phyloP scores from a whole-genome alignment of 2,797 vertebrate genomes.

The Artibeus jamaicensis region DNA sequence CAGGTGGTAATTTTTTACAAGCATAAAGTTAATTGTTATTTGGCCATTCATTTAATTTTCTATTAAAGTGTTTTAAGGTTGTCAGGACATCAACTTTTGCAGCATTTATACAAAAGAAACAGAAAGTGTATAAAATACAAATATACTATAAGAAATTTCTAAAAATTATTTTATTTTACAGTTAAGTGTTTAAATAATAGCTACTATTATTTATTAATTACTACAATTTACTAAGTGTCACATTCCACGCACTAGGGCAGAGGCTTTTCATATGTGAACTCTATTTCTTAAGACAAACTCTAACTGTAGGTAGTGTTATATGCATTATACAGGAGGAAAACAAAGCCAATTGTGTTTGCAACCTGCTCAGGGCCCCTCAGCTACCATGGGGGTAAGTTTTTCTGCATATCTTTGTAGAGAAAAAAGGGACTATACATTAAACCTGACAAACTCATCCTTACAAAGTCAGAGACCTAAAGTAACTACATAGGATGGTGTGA shows the following conservation, averaged over 20 bases:
- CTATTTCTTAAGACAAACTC: not conserved
- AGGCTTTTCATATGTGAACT: not conserved
- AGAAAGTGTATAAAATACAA: not conserved
- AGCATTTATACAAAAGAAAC: not conserved
- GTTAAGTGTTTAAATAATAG: not conserved
- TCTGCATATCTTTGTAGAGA: not conserved
- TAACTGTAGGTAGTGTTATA: not conserved
- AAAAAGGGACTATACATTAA: not conserved
- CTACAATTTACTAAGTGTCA: not conserved
- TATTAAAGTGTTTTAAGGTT: slow-evolving; percentile 14
- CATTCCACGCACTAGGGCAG: not conserved
- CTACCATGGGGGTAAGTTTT: not conserved
- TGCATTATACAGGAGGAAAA: not conserved
- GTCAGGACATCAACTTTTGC: not conserved
- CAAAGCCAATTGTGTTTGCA: too few relatives aligned
- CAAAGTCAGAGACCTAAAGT: not conserved
- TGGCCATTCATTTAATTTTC: not conserved
- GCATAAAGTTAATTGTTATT: not conserved
- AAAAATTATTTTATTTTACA: not conserved
- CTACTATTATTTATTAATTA: not conserved
- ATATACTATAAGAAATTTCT: not conserved
- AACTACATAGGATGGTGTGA: not conserved
- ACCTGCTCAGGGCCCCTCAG: not conserved
- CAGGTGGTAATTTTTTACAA: not conserved
- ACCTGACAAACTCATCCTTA: not conserved